Percentiles rank a stretch among this genome's conserved stretches.
Evolutionary conservation across 2,113 vertebrate genomes (phyloP).

Genomic region (Ailurus styani): DNA sequence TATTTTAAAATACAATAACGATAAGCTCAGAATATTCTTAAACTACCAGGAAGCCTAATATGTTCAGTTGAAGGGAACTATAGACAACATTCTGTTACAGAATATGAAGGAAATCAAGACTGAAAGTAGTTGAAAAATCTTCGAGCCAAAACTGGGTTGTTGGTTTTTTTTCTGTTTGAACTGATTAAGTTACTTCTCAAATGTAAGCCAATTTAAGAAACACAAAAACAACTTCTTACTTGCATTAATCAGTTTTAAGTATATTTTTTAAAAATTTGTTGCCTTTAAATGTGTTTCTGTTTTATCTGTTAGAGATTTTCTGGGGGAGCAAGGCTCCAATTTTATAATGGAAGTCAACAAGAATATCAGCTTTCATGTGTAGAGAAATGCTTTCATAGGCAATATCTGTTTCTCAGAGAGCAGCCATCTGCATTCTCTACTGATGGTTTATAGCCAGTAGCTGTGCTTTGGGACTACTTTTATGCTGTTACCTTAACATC

Average conservation of each 20-base stretch:
- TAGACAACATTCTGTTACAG: neutral
- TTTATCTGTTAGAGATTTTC: constrained; percentile 27
- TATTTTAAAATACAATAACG: neutral
- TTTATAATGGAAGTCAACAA: constrained; percentile 3
- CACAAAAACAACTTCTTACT: neutral
- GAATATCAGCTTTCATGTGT: constrained; percentile 5
- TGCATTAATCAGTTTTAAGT: neutral
- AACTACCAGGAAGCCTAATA: neutral
- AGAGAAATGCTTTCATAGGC: neutral
- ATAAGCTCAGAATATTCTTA: neutral
- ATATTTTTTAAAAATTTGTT: neutral
- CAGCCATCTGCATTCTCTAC: neutral
- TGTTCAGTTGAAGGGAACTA: neutral
- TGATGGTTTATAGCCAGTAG: neutral
- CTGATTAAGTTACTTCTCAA: constrained; percentile 5
- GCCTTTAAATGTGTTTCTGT: constrained; percentile 19
- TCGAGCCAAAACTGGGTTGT: neutral
- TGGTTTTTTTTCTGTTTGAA: neutral
- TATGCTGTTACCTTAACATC: neutral
- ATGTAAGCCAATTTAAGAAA: neutral
- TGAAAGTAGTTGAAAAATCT: neutral
- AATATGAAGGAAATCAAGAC: neutral
- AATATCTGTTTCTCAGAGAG: neutral
- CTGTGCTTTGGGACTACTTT: neutral
- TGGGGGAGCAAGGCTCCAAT: neutral